Base-by-base conservation (phyloP, 2,113 vertebrate genomes). In the Artemisiospiza belli region DNA sequence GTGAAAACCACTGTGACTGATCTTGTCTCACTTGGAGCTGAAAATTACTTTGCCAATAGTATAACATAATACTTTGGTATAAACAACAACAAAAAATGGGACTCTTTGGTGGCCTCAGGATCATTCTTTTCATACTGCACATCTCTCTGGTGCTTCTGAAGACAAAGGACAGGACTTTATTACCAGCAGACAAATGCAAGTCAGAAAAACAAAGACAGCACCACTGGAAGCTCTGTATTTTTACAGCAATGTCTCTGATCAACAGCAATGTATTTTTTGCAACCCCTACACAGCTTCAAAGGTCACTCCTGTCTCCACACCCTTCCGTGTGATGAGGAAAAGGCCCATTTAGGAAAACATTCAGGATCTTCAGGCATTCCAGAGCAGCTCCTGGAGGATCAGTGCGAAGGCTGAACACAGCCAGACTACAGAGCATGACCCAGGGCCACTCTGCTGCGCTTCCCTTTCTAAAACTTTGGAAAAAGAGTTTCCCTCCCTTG, bases 21-120 rank as follows among this genome's bases (percentile, higher is more conserved):
- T 97, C 93, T 95, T 95, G 95, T 97, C 96, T 98, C 97, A 97
- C 97, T 94, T 86, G 91, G 96, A 97, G 97, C 94, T 97, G 97
- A 97, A 98, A 98, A 98, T 98, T 97, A 97, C 96, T 97, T 97
- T 94, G 94, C 96, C 96, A 97, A 97, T 97, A 97, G 94, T 93
- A 95, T 86, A 97, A 89, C 96, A 97, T 89, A 97, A 96, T 96
- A 96, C 90, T 97, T 78, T 19, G 55, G 30, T 96, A 95, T 92
- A 96, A 97, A 98, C 96, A 96, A 97, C 96, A 97, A 98, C 94
- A 97, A 96, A 97, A 90, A 95, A 87, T 5, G 10, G 75, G 94
- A 68, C 57, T 94, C 74, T 90, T 52, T 23, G 43, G 80, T 87
- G 94, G 91, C 84, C 81, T 76, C 64, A 28, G 69, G 78, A 63